These are phyloP conservation scores for Dioctria rufipes DNA, from an alignment of 2,888 invertebrate genomes.

Conservation along the genomic window DNA sequence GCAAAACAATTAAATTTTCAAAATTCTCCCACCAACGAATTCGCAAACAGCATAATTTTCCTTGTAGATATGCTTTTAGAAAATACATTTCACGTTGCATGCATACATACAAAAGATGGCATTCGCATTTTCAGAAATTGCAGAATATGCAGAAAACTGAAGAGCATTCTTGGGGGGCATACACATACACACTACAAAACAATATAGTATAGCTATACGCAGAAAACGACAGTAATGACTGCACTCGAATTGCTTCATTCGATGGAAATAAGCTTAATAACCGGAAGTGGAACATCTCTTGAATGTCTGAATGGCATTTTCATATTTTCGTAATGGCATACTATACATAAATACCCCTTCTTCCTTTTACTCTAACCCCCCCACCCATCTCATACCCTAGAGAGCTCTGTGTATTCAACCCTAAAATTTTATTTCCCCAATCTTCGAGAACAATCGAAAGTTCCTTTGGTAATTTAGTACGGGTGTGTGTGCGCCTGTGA, in stretches of 20 bases:
- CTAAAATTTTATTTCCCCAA: constrained; percentile 45
- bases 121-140: neutral
- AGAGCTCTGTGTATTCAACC: neutral
- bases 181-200: neutral
- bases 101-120: too few species aligned
- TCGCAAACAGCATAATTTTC: neutral
- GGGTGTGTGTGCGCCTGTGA: too few species aligned
- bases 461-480: neutral
- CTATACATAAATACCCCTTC: neutral
- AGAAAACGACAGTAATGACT: constrained; percentile 21
- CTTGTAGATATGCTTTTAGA: neutral
- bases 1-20: constrained; percentile 39
- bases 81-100: too few species aligned
- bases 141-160: neutral
- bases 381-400: too few species aligned
- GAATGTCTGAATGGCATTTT: constrained; percentile 19
- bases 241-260: constrained; percentile 29
- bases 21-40: neutral
- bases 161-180: neutral
- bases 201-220: neutral
- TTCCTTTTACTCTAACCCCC: too few species aligned
- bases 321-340: constrained; percentile 33
- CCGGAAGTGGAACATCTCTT: constrained; percentile 26
- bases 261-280: constrained; percentile 29
- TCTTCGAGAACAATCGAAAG: constrained; percentile 47